These are phyloP conservation scores for Holothuria leucospilota DNA, from an alignment of 53 echinoderm and acorn worm genomes.

Conservation along the genomic window DNA sequence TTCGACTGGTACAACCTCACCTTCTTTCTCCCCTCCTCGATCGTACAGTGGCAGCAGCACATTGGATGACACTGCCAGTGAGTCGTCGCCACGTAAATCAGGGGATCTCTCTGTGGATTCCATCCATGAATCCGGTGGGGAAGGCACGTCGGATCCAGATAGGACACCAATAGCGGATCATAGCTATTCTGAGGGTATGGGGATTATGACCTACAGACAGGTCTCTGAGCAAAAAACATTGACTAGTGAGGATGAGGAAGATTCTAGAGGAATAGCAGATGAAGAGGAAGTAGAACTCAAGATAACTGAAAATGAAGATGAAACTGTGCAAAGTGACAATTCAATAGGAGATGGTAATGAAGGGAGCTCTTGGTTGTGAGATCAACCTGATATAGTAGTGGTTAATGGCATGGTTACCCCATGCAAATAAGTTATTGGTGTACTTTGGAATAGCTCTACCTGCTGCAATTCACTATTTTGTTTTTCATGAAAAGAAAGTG, in stretches of 20 bases:
- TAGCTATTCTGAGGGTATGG: neutral
- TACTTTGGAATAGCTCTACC: neutral
- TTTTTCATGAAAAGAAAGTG: neutral
- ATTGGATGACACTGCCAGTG: slow-evolving; percentile 86
- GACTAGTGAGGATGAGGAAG: slow-evolving; percentile 20
- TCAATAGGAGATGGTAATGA: slow-evolving; percentile 33
- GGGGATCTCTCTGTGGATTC: slow-evolving; percentile 60
- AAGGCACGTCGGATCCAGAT: slow-evolving; percentile 9
- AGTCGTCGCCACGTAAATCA: slow-evolving; percentile 82
- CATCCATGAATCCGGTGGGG: slow-evolving; percentile 49
- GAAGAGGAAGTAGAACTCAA: slow-evolving; percentile 11
- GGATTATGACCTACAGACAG: slow-evolving; percentile 4
- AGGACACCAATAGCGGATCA: slow-evolving; percentile 25
- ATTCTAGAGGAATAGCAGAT: neutral
- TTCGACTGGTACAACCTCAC: slow-evolving; percentile 86
- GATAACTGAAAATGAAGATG: neutral
- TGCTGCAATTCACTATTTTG: neutral
- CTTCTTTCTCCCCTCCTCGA: slow-evolving; percentile 92
- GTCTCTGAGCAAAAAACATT: slow-evolving; percentile 16
- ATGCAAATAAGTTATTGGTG: neutral
- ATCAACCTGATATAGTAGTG: neutral
- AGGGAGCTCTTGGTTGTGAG: slow-evolving; percentile 52
- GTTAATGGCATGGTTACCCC: neutral
- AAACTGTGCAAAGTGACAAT: neutral
- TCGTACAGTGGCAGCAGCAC: slow-evolving; percentile 98